Evolutionary conservation across 2,797 vertebrate genomes (phyloP).

Genomic region (Sternarchorhynchus goeldii): DNA sequence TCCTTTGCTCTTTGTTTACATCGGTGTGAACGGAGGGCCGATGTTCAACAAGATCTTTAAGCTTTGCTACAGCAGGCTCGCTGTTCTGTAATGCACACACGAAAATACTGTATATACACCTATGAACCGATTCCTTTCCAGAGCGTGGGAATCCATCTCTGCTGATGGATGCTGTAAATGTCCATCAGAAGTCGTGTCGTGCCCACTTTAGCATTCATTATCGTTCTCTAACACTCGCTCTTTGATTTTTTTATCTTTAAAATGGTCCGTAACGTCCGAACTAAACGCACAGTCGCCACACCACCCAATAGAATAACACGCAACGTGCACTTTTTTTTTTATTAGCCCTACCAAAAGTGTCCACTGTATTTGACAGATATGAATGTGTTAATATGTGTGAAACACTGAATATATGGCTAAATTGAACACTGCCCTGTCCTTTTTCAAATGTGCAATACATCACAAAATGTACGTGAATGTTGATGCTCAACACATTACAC

Average conservation of each 20-base stretch:
- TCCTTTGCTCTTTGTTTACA: neutral
- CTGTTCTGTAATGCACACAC: conserved; percentile 4
- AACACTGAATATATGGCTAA: conserved; percentile 38
- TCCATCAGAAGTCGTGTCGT: neutral
- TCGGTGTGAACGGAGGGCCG: neutral
- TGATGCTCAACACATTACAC: too few relatives aligned
- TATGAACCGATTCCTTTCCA: neutral
- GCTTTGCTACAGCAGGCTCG: neutral
- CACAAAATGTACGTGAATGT: neutral
- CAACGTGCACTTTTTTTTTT: conserved; percentile 20
- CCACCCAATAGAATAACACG: neutral
- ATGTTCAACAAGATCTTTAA: neutral
- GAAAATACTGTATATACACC: conserved; percentile 12
- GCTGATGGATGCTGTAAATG: neutral
- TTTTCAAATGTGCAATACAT: conserved; percentile 10
- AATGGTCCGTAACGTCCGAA: conserved; percentile 8
- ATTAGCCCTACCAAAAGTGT: conserved; percentile 37
- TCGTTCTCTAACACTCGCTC: neutral
- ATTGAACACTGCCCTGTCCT: neutral
- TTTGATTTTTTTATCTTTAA: neutral
- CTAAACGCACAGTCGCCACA: neutral
- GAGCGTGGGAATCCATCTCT: neutral
- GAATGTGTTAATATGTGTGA: conserved; percentile 58
- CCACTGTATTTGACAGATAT: conserved; percentile 59
- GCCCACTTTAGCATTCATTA: neutral